Conservation (phyloP, 2,113 vertebrate genomes). For the Hiodon tergisus region DNA sequence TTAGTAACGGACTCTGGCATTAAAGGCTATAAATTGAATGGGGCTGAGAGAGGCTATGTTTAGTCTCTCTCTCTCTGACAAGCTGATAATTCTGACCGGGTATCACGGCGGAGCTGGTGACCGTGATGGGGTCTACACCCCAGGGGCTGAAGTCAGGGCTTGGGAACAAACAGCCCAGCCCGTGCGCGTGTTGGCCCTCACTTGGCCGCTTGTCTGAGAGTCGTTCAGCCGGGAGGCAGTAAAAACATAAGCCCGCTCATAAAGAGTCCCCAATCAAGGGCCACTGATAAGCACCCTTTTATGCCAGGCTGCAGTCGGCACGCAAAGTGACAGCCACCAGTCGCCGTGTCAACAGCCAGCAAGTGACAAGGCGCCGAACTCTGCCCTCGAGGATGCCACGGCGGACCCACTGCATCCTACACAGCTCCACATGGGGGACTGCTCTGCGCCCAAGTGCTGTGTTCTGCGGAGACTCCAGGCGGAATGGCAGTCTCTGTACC, state of each 20-base stretch:
- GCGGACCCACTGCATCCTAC: not conserved
- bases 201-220: no score
- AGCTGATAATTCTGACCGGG: not conserved
- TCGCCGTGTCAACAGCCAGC: not conserved
- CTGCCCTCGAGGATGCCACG: not conserved
- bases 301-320: conserved; percentile 2
- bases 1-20: not conserved
- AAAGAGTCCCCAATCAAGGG: no score
- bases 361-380: not conserved
- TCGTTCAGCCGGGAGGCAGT: not conserved
- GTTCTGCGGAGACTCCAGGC: not conserved
- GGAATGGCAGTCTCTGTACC: not conserved
- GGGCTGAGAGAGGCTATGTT: not conserved
- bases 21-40: not conserved
- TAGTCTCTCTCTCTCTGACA: not conserved
- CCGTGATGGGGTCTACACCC: no score
- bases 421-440: no score
- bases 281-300: not conserved
- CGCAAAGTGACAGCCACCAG: not conserved
- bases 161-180: no score
- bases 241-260: conserved; percentile 6
- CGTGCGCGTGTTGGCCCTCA: no score
- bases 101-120: not conserved
- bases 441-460: no score
- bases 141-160: no score